Evolutionary conservation across 2,113 vertebrate genomes (phyloP).

Genomic region (Rhinichthys klamathensis): DNA sequence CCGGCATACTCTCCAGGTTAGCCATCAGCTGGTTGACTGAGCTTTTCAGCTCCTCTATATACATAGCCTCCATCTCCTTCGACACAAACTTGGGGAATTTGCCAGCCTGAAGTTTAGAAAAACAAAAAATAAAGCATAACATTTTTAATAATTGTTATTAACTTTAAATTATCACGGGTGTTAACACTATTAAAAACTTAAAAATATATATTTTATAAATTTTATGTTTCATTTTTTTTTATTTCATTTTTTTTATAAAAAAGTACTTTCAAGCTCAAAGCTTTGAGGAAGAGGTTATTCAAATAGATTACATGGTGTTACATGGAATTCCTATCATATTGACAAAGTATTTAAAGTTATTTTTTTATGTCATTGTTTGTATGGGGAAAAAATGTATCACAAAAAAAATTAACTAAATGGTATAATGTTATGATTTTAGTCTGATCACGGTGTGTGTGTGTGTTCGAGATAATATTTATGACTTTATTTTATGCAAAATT

Average conservation of each 20-base stretch:
- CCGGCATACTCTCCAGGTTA: constrained; percentile 98
- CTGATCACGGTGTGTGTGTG: too few relatives aligned
- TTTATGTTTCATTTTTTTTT: too few relatives aligned
- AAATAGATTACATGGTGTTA: too few relatives aligned
- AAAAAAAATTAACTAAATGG: too few relatives aligned
- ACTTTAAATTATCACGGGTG: not conserved
- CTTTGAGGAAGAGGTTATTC: not conserved
- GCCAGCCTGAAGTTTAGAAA: constrained; percentile 80
- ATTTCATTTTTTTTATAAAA: not conserved
- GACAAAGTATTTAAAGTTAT: too few relatives aligned
- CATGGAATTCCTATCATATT: too few relatives aligned
- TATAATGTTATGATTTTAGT: too few relatives aligned
- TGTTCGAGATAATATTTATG: too few relatives aligned
- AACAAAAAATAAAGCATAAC: not conserved
- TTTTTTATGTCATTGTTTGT: too few relatives aligned
- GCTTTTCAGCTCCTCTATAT: constrained; percentile 96
- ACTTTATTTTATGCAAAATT: too few relatives aligned
- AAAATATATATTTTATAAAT: not conserved
- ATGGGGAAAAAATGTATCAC: too few relatives aligned
- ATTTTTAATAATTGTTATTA: not conserved
- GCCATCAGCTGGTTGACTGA: constrained; percentile 99
- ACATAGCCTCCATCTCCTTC: constrained; percentile 99
- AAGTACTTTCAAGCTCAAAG: not conserved
- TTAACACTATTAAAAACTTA: not conserved
- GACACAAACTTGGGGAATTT: constrained; percentile 99